Percentiles rank a stretch among this genome's conserved stretches.
These are phyloP conservation scores for Chloroclystis v-ata DNA, from an alignment of 2,888 invertebrate species.

Conservation along the genomic window DNA sequence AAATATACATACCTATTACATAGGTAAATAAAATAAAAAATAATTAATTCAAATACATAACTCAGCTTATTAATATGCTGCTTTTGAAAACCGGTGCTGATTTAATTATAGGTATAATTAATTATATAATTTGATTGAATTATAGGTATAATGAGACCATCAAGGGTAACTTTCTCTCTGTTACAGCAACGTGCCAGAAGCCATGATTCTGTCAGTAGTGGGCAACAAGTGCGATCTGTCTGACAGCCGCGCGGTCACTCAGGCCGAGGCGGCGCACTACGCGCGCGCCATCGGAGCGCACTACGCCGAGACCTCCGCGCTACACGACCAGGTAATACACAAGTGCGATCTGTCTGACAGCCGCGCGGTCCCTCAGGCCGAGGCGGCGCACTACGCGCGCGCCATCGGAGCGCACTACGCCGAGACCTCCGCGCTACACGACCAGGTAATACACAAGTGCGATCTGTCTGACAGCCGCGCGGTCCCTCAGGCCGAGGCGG, in stretches of 20 bases:
- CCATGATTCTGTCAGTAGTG: slow-evolving; percentile 87
- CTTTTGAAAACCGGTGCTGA: too few species aligned
- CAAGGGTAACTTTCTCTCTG: too few species aligned
- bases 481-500: not conserved
- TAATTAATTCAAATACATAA: too few species aligned
- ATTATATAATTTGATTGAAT: too few species aligned
- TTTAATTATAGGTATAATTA: too few species aligned
- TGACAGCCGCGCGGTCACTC: slow-evolving; percentile 79
- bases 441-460: slow-evolving; percentile 86
- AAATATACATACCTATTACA: too few species aligned
- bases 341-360: slow-evolving; percentile 84
- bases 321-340: slow-evolving; percentile 84
- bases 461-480: slow-evolving; percentile 76
- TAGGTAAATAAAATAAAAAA: too few species aligned
- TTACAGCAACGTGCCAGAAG: slow-evolving; percentile 84
- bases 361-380: not conserved
- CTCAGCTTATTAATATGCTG: too few species aligned
- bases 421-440: slow-evolving; percentile 89
- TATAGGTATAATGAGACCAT: too few species aligned
- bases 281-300: slow-evolving; percentile 88
- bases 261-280: slow-evolving; percentile 85
- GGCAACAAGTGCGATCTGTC: slow-evolving; percentile 91
- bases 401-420: slow-evolving; percentile 81
- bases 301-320: slow-evolving; percentile 91
- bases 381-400: not conserved